A percentile compares a stretch with the other conserved stretches of the same genome.
Evolutionary conservation across 2,113 vertebrate species (phyloP).

Genomic region (Procavia capensis): DNA sequence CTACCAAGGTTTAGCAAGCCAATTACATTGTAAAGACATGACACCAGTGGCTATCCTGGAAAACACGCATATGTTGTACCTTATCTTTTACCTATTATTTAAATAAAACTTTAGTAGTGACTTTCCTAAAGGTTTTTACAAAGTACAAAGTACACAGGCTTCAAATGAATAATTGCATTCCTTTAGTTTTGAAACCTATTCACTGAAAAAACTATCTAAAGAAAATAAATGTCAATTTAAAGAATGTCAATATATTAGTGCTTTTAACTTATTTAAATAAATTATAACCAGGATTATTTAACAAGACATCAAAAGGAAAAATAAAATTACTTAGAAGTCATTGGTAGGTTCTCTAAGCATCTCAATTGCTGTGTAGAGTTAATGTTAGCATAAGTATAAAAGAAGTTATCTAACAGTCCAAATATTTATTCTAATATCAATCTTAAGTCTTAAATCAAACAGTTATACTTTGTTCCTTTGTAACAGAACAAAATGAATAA

Average conservation of each 20-base stretch:
- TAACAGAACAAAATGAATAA: slow-evolving; percentile 63
- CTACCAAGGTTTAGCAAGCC: slow-evolving; percentile 1
- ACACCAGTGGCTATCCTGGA: slow-evolving; percentile 53
- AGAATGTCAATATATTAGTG: slow-evolving; percentile 46
- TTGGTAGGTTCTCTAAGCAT: slow-evolving; percentile 28
- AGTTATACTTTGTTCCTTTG: slow-evolving; percentile 61
- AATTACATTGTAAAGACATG: slow-evolving; percentile 5
- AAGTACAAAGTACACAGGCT: slow-evolving; percentile 77
- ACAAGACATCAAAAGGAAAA: slow-evolving; percentile 30
- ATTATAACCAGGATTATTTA: slow-evolving; percentile 66
- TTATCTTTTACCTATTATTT: slow-evolving; percentile 66
- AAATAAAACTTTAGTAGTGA: slow-evolving; percentile 72
- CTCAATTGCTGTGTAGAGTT: slow-evolving; percentile 26
- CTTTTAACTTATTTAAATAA: slow-evolving; percentile 66
- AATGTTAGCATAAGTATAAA: slow-evolving; percentile 39
- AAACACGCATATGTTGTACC: slow-evolving; percentile 14
- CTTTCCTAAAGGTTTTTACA: slow-evolving; percentile 68
- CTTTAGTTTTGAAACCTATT: slow-evolving; percentile 79
- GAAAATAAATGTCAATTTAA: slow-evolving; percentile 64
- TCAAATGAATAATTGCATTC: slow-evolving; percentile 76
- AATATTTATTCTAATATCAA: slow-evolving; percentile 77
- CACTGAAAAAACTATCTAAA: slow-evolving; percentile 57
- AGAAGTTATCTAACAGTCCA: slow-evolving; percentile 69
- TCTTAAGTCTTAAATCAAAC: slow-evolving; percentile 64
- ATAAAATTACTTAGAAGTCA: slow-evolving; percentile 44